These are phyloP conservation scores for Manis pentadactyla DNA, from an alignment of 2,797 vertebrate species.

Conservation along the genomic window DNA sequence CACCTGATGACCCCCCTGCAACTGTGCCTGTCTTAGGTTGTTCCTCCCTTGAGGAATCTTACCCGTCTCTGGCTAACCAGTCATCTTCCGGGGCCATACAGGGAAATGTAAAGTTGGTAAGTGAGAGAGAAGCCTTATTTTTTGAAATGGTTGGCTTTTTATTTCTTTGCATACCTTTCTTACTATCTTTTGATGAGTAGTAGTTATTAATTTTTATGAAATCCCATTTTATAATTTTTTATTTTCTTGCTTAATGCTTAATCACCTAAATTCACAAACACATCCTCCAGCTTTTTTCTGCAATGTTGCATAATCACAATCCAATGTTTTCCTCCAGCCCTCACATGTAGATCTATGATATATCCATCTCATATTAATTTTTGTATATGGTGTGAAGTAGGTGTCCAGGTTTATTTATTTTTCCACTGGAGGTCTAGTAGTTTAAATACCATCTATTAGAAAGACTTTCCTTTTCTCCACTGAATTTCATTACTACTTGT, in stretches of 20 bases:
- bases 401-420: slow-evolving; percentile 1
- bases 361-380: not conserved
- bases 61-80: too few relatives aligned
- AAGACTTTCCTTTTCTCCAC: not conserved
- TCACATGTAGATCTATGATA: not conserved
- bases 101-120: too few relatives aligned
- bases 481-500: not conserved
- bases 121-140: too few relatives aligned
- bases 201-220: not conserved
- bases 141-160: too few relatives aligned
- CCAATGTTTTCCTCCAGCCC: not conserved
- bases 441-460: not conserved
- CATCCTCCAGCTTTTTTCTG: not conserved
- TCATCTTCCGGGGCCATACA: too few relatives aligned
- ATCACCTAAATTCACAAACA: not conserved
- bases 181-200: not conserved
- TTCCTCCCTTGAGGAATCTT: too few relatives aligned
- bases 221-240: not conserved
- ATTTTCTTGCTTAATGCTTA: not conserved
- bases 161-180: too few relatives aligned
- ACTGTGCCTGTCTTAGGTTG: too few relatives aligned
- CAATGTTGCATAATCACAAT: not conserved
- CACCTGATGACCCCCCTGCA: too few relatives aligned
- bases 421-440: not conserved
- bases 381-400: not conserved